Evolutionary conservation across 2,888 invertebrate species (phyloP), one percentile per base, ranked within the genome.

Genomic region (Lasioglossum zephyrum): DNA sequence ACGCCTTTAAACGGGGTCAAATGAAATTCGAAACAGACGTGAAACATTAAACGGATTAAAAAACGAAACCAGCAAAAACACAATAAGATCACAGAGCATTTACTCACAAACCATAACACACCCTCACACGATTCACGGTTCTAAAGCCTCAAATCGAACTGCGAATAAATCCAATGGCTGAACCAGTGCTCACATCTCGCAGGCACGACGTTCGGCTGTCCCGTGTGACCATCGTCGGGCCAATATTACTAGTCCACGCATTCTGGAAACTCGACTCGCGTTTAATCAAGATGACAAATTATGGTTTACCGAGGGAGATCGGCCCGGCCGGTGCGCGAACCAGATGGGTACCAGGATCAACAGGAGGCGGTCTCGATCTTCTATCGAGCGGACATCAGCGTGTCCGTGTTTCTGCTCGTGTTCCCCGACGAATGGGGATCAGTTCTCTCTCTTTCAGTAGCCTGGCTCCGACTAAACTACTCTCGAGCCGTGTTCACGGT

Each of bases 381-480:
- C 60, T 63, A 63, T 63, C 60, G 26, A 53, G 53, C 53, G 53
- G 22, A 53, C 53, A 53, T 2, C 53, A 53, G 60, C 60, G 16
- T 60, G 60, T 60, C 60, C 60, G 49, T 13, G 60, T 26, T 57
- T 60, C 49, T 49, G 49, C 49, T 49, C 49, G 49, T 49, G 49
- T 49, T 6, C 22, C 49, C 49, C 49, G 49, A 22, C 49, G 49
- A 49, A 49, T 22, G 6, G 22, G 49, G 6, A 22, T 49, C 49
- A 49, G 49, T 22, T 49, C 53, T 22, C 22, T 53, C 53, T 53
- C 53, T 73, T 49, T n/a, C 73, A 36, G 77, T 81, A 79, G 82
- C 77, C 88, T 81, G 81, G 76, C 76, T 84, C 53, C 84, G 77
- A 89, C 89, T 89, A 84, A 63, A 89, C 89, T 84, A 84, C 73